A percentile compares a stretch with the other conserved stretches of the same genome.
Evolutionary conservation across 1,140 invertebrate genomes (phyloP).

Genomic region (Leptinotarsa lineolata): DNA sequence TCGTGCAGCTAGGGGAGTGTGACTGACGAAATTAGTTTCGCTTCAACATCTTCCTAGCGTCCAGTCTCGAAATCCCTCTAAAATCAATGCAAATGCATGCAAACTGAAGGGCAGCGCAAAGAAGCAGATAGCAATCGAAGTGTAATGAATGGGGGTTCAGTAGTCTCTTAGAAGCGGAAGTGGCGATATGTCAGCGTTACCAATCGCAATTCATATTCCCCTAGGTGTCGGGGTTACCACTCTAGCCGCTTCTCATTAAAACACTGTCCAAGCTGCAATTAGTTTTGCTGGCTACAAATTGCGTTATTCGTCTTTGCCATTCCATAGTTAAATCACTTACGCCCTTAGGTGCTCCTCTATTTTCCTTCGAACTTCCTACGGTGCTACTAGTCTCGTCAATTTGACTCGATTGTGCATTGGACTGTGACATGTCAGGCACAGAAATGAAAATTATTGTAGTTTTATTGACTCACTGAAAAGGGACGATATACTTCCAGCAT

Average conservation of each 20-base stretch:
- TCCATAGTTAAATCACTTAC: conserved; percentile 51
- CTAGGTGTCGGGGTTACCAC: conserved; percentile 54
- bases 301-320: conserved; percentile 56
- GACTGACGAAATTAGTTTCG: no score
- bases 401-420: background rate
- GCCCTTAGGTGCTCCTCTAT: conserved; percentile 21
- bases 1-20: no score
- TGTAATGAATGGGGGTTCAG: conserved; percentile 27
- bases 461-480: no score
- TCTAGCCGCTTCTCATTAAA: conserved; percentile 55
- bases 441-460: no score
- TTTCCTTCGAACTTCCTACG: background rate
- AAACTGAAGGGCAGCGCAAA: conserved; percentile 33
- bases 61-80: conserved; percentile 2
- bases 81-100: conserved; percentile 42
- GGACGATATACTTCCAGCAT: no score
- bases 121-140: conserved; percentile 34
- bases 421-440: background rate
- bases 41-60: conserved; percentile 24
- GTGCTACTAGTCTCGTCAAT: background rate
- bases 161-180: conserved; percentile 41
- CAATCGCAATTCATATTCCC: conserved; percentile 55
- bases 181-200: conserved; percentile 51
- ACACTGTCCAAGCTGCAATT: conserved; percentile 55
- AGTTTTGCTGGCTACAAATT: conserved; percentile 55